A percentile compares a stretch with the other conserved stretches of the same genome.
Evolutionary conservation across 2,113 vertebrate species (phyloP).

Genomic region (Nerophis ophidion): DNA sequence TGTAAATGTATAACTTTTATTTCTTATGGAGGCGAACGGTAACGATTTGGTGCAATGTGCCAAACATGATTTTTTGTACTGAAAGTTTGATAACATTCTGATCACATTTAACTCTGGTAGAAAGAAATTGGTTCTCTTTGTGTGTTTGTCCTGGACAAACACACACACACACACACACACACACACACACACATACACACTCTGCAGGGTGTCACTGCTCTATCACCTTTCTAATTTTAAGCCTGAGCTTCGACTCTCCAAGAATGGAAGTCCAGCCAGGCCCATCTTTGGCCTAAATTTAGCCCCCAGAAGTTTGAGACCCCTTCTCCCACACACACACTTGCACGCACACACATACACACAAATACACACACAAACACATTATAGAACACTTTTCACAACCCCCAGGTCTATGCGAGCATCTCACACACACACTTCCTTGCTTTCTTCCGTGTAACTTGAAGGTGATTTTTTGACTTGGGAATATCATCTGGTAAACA

Average conservation of each 20-base stretch:
- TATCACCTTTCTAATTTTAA: constrained; percentile 85
- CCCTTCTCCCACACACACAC: constrained; percentile 9
- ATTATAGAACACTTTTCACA: constrained; percentile 30
- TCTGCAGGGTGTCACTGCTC: constrained; percentile 65
- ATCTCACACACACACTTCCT: constrained; percentile 27
- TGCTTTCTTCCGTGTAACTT: constrained; percentile 19
- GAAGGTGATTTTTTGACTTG: constrained; percentile 10
- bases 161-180: constrained; percentile 11
- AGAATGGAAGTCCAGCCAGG: constrained; percentile 86
- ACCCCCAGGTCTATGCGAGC: constrained; percentile 26
- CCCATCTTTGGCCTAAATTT: constrained; percentile 82
- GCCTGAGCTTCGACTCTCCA: constrained; percentile 68
- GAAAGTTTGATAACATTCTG: not conserved
- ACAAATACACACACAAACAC: constrained; percentile 17
- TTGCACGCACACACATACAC: constrained; percentile 16
- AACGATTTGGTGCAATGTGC: too few species aligned
- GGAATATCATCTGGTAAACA: constrained; percentile 6
- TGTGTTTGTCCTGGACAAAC: constrained; percentile 8
- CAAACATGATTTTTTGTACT: too few species aligned
- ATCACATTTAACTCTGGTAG: not conserved
- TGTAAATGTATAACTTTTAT: too few species aligned
- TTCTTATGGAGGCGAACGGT: too few species aligned
- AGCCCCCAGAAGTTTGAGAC: constrained; percentile 53
- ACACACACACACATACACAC: constrained; percentile 16
- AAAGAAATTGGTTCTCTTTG: not conserved